Evolutionary conservation across 2,797 vertebrate genomes (phyloP).

Genomic region (Macrochelys suwanniensis): DNA sequence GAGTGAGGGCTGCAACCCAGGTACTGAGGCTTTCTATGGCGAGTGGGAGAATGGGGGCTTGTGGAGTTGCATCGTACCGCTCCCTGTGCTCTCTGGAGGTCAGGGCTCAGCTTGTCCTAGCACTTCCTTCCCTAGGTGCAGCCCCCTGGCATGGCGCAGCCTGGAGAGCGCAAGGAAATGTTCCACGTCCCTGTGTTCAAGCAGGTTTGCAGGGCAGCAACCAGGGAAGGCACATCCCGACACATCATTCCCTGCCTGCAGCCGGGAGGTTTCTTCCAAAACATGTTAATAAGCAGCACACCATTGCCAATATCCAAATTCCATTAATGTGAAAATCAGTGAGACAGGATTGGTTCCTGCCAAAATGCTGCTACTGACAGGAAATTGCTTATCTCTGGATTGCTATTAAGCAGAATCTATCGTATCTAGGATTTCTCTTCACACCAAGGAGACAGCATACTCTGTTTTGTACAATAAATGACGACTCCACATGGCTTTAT

Average conservation of each 20-base stretch:
- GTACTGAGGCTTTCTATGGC: not conserved
- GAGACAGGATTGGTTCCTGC: too few species aligned
- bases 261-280: not conserved
- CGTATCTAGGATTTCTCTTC: accelerated
- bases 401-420: too few species aligned
- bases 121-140: not conserved
- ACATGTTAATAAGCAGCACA: too few species aligned
- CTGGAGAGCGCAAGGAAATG: not conserved
- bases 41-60: not conserved
- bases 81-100: not conserved
- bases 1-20: not conserved
- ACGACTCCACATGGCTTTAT: accelerated
- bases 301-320: too few species aligned
- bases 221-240: not conserved
- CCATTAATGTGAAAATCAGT: too few species aligned
- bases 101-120: not conserved
- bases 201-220: not conserved
- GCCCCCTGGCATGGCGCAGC: not conserved
- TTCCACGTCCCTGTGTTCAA: not conserved
- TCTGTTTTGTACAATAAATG: accelerated
- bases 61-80: not conserved
- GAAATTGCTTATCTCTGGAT: too few species aligned
- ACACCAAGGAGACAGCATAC: accelerated
- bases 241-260: not conserved
- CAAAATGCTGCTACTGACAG: too few species aligned